Conservation (phyloP, 2,888 invertebrate species). For the Clistopyga incitator region DNA sequence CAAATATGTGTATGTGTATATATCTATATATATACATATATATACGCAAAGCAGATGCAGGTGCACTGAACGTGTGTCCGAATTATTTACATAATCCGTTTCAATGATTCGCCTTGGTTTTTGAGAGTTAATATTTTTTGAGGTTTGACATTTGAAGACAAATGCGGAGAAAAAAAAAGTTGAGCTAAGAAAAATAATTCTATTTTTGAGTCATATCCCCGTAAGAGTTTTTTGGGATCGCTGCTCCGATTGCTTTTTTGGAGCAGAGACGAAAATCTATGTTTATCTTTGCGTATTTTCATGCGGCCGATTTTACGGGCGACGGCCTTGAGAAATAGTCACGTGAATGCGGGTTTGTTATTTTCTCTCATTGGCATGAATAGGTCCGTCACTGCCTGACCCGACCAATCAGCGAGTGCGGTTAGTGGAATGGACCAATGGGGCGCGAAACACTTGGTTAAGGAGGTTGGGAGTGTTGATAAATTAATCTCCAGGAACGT, state of each 20-base stretch:
- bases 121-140: neutral
- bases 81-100: slow-evolving; percentile 31
- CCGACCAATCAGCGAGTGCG: neutral
- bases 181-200: neutral
- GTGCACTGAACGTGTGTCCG: neutral
- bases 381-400: slow-evolving; percentile 40
- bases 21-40: neutral
- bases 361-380: neutral
- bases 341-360: slow-evolving; percentile 9
- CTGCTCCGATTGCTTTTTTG: slow-evolving; percentile 3
- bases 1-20: neutral
- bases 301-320: neutral
- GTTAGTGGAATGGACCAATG: slow-evolving; percentile 7
- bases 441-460: neutral
- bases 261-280: slow-evolving; percentile 46
- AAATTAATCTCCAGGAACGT: slow-evolving; percentile 15
- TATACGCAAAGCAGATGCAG: neutral
- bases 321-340: slow-evolving; percentile 35
- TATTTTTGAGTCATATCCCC: neutral
- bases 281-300: slow-evolving; percentile 57
- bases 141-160: slow-evolving; percentile 2
- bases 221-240: neutral
- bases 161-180: neutral
- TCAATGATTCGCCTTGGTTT: neutral
- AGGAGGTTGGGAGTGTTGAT: neutral